Evolutionary conservation across 2,888 invertebrate genomes (phyloP).

Genomic region (Leucania comma): DNA sequence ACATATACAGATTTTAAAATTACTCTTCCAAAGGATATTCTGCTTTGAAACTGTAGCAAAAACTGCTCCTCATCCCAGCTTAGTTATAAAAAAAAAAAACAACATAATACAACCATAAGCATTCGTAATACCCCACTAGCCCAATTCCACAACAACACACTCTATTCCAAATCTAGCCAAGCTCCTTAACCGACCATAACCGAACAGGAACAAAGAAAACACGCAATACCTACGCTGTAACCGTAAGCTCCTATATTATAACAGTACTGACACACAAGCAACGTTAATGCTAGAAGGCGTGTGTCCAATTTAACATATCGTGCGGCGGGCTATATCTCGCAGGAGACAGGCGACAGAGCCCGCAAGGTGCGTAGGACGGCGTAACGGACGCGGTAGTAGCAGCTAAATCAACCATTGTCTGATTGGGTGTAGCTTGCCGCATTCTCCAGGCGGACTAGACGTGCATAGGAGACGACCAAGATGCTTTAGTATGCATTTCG

Average conservation of each 20-base stretch:
- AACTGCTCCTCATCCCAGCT: neutral
- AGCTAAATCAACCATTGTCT: slow-evolving; percentile 87
- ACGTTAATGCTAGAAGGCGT: slow-evolving; percentile 82
- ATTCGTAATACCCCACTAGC: neutral
- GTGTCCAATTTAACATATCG: slow-evolving; percentile 85
- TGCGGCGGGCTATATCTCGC: slow-evolving; percentile 73
- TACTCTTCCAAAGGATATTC: too few relatives aligned
- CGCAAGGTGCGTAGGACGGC: slow-evolving; percentile 85
- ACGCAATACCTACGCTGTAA: slow-evolving; percentile 50
- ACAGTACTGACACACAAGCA: slow-evolving; percentile 80
- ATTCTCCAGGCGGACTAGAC: slow-evolving; percentile 69
- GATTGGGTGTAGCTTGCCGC: slow-evolving; percentile 86
- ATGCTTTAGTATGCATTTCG: neutral
- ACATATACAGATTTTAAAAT: too few relatives aligned
- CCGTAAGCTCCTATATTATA: slow-evolving; percentile 72
- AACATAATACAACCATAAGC: too few relatives aligned
- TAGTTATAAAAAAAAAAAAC: neutral
- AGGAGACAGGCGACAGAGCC: slow-evolving; percentile 74
- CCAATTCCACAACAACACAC: slow-evolving; percentile 10
- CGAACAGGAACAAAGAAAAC: slow-evolving; percentile 52
- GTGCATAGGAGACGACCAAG: slow-evolving; percentile 53
- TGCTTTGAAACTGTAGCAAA: neutral
- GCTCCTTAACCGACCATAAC: slow-evolving; percentile 32
- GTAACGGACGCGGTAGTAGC: slow-evolving; percentile 84
- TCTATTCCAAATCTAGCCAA: slow-evolving; percentile 1